These are phyloP conservation scores for Plumapathes pennacea DNA, from an alignment of 92 coral and sea anemone genomes.

Conservation along the genomic window DNA sequence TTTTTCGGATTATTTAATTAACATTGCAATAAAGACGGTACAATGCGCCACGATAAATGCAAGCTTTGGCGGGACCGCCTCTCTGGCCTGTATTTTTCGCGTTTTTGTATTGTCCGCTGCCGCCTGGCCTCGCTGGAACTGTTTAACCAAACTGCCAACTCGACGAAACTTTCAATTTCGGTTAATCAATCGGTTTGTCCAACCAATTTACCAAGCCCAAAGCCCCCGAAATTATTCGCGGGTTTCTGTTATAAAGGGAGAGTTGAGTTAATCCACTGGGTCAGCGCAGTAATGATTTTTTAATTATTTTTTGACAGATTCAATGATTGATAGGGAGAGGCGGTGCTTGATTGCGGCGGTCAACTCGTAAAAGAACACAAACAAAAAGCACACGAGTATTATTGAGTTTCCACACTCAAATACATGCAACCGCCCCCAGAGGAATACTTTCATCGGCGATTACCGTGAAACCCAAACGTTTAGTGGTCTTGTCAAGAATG, in stretches of 20 bases:
- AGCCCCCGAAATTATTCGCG: slow-evolving; percentile 37
- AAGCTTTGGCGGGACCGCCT: slow-evolving; percentile 83
- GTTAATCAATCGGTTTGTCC: slow-evolving; percentile 16
- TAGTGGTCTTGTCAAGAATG: no score
- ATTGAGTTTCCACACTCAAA: slow-evolving; percentile 48
- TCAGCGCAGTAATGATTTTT: slow-evolving; percentile 92
- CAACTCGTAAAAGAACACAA: slow-evolving; percentile 71
- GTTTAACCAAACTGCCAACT: slow-evolving; percentile 24
- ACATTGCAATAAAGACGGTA: slow-evolving; percentile 79
- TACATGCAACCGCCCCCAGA: slow-evolving; percentile 48
- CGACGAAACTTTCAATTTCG: neutral
- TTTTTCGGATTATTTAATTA: slow-evolving; percentile 89
- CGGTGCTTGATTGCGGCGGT: slow-evolving; percentile 82
- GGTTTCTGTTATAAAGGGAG: slow-evolving; percentile 53
- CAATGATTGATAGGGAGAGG: slow-evolving; percentile 86
- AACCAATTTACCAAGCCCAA: slow-evolving; percentile 29
- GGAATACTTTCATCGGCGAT: slow-evolving; percentile 23
- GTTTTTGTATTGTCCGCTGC: slow-evolving; percentile 27
- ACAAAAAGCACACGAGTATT: slow-evolving; percentile 84
- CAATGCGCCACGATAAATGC: slow-evolving; percentile 80
- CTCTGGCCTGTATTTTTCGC: slow-evolving; percentile 53
- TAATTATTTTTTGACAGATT: slow-evolving; percentile 96
- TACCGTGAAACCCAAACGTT: no score
- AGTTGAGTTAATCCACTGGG: slow-evolving; percentile 78
- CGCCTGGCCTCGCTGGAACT: slow-evolving; percentile 41